phyloP scores from a whole-genome alignment of 2,797 vertebrate species.

The Tenualosa ilisha region DNA sequence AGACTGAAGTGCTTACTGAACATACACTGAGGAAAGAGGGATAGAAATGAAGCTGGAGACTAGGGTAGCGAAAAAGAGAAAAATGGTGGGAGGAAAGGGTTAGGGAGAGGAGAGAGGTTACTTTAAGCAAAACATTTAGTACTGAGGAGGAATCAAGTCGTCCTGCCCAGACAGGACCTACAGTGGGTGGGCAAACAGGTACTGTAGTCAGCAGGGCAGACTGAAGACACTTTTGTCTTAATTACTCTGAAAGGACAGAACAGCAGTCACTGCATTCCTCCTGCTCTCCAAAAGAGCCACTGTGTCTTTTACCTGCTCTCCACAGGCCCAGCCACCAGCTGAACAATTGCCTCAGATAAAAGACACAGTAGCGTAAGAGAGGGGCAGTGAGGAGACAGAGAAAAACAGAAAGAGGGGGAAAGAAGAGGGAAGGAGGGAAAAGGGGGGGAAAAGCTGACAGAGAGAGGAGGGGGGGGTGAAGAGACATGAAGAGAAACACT shows the following conservation, averaged over 20 bases:
- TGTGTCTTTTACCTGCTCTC: neutral
- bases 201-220: neutral
- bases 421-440: no score
- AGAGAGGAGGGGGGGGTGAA: neutral
- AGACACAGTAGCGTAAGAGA: no score
- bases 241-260: neutral
- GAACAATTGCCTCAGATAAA: neutral
- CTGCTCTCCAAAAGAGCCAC: neutral
- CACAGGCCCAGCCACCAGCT: neutral
- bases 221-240: neutral
- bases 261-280: neutral
- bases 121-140: conserved; percentile 60
- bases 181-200: conserved; percentile 55
- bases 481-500: neutral
- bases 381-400: no score
- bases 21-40: neutral
- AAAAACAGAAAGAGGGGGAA: no score
- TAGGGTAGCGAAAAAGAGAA: neutral
- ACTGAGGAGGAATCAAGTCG: conserved; percentile 62
- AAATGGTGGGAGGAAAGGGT: conserved; percentile 47
- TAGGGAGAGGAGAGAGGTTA: neutral
- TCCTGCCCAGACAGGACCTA: conserved; percentile 71
- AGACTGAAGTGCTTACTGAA: neutral
- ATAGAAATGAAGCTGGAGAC: neutral
- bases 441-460: no score